Percentiles rank a stretch among this genome's conserved stretches.
phyloP scores from a whole-genome alignment of 2,888 invertebrate species.

The Temnothorax ravouxi region DNA sequence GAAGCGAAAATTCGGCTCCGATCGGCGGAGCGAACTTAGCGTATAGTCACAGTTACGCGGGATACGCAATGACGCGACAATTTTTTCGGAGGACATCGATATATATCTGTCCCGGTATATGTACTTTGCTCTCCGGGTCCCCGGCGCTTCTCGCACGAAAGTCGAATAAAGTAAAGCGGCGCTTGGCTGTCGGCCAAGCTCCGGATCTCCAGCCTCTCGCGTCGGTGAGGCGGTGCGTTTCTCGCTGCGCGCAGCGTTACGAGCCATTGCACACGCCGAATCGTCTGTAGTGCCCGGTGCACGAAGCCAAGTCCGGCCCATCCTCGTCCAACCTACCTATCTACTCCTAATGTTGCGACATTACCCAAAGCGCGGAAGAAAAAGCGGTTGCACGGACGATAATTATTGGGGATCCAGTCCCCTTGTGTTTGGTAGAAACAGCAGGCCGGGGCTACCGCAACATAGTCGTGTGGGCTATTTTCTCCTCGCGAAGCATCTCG shows the following conservation, averaged over 20 bases:
- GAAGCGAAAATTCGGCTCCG: conserved; percentile 60
- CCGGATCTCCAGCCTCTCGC: conserved; percentile 76
- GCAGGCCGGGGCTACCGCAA: neutral
- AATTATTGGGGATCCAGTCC: conserved; percentile 72
- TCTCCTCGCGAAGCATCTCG: neutral
- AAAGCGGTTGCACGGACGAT: conserved; percentile 72
- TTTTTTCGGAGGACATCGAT: conserved; percentile 83
- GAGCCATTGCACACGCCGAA: conserved; percentile 83
- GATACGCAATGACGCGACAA: conserved; percentile 83
- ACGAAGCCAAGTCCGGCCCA: conserved; percentile 79
- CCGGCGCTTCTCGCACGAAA: conserved; percentile 66
- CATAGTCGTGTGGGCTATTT: neutral
- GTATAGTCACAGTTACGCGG: conserved; percentile 79
- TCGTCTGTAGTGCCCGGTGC: conserved; percentile 80
- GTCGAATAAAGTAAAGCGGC: conserved; percentile 82
- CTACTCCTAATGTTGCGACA: conserved; percentile 77
- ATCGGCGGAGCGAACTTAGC: conserved; percentile 56
- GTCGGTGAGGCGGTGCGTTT: conserved; percentile 58
- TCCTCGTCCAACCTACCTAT: conserved; percentile 66
- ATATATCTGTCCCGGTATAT: conserved; percentile 81
- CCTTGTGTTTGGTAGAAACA: neutral
- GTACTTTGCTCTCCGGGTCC: conserved; percentile 72
- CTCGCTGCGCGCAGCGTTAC: conserved; percentile 78
- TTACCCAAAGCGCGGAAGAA: conserved; percentile 66
- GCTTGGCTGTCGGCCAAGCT: conserved; percentile 83